Base-by-base conservation (phyloP, 35 echinoderm and acorn worm genomes). In the Lytechinus variegatus region DNA sequence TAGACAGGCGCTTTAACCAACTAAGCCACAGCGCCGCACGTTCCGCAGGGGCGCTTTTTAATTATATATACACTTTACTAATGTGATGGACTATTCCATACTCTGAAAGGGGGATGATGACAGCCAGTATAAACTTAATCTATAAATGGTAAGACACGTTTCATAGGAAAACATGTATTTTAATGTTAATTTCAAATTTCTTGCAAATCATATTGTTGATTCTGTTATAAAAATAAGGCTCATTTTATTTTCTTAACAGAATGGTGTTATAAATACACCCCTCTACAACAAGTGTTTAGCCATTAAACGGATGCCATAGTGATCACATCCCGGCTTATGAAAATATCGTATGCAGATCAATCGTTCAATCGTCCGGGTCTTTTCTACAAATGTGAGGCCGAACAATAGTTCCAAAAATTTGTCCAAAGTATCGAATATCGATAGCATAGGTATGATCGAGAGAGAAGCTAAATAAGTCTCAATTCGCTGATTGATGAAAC, bases 1-100 rank as follows among this genome's bases (percentile, higher is more conserved):
- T 96, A 97, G 96, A 97, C 96, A 97, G 96, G 96, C 96, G 96
- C 97, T 97, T 98, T 98, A 44, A 87, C 96, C 97, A 94, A 92
- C 97, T 98, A 98, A 98, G 97, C 97, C 95, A 96, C 94, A 93
- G 96, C 95, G 97, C 95, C 96, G 57, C 92, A 93, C 92, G 54
- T 2, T n/a, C 1, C 3, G 3, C 4, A 16, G 3, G 66, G 66
- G 6, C 19, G 24, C 21, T 24, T 4, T 7, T 4, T 19, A 4
- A 7, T 27, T n/a, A 90, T 90, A 90, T 21, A 6, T 90, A 90
- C 28, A 1, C 14, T 51, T 9, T 51, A 87, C 1, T 12, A 44
- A 33, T 44, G 2, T 90, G 14, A 54, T 90, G 9, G 88, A 90
- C 28, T 90, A 90, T 44, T 90, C 52, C 88, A 90, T 7, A 52